These are phyloP conservation scores for Rhynchopsitta pachyrhyncha DNA, from an alignment of 2,113 vertebrate species.

Conservation along the genomic window DNA sequence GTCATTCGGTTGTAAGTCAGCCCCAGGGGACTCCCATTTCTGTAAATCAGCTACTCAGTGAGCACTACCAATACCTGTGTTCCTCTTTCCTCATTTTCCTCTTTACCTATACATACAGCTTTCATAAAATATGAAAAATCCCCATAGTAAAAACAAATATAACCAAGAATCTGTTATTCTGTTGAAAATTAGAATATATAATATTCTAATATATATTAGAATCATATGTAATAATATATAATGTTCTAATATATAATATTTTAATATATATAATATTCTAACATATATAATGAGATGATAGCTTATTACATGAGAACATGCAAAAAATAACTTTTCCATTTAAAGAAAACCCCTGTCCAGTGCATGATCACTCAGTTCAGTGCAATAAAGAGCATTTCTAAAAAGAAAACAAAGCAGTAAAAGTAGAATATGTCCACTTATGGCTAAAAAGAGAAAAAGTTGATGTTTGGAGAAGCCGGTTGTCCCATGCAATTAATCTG, in stretches of 20 bases:
- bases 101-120: neutral
- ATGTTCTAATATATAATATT: too few species aligned
- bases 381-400: neutral
- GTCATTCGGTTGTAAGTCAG: neutral
- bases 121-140: neutral
- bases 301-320: neutral
- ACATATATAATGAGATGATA: neutral
- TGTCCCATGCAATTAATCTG: neutral
- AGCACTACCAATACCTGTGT: neutral
- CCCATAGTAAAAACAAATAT: neutral
- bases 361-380: neutral
- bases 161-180: neutral
- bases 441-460: neutral
- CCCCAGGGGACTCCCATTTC: neutral
- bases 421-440: neutral
- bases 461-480: neutral
- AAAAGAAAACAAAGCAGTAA: neutral
- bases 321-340: neutral
- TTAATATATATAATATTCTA: neutral
- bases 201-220: neutral
- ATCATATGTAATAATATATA: neutral
- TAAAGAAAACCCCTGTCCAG: neutral
- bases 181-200: neutral
- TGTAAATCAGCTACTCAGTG: neutral
- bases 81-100: neutral